phyloP scores from a whole-genome alignment of 2,113 vertebrate genomes.

The Macrotus californicus region DNA sequence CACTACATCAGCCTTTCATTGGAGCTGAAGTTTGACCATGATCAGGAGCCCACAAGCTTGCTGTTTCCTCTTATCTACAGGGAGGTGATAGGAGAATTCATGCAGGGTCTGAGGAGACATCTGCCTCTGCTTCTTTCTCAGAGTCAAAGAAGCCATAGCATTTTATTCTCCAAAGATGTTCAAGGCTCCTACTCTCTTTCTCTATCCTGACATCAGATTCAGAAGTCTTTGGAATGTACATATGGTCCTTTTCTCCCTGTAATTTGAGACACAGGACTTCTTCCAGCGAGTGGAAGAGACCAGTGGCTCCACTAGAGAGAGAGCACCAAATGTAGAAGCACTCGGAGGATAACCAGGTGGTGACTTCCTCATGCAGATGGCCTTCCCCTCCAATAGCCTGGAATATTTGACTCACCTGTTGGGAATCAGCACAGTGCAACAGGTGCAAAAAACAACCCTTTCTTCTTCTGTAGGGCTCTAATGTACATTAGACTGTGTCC shows the following conservation, averaged over 20 bases:
- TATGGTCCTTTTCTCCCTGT: not conserved
- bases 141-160: not conserved
- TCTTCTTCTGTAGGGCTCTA: not conserved
- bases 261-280: not conserved
- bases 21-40: not conserved
- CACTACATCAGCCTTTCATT: not conserved
- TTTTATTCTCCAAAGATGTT: not conserved
- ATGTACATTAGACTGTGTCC: not conserved
- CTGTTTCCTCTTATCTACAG: not conserved
- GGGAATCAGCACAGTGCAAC: not conserved
- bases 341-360: not conserved
- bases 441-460: not conserved
- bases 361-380: not conserved
- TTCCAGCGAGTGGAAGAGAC: not conserved
- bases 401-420: not conserved
- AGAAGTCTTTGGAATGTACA: not conserved
- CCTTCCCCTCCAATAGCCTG: not conserved
- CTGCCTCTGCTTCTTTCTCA: not conserved
- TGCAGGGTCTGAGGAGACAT: rapidly evolving
- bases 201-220: not conserved
- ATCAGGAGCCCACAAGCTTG: not conserved
- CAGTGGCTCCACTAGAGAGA: not conserved
- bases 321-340: not conserved
- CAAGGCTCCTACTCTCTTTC: not conserved
- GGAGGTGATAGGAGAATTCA: not conserved